Evolutionary conservation across 2,797 vertebrate species (phyloP).

Genomic region (Cyprinella venusta): DNA sequence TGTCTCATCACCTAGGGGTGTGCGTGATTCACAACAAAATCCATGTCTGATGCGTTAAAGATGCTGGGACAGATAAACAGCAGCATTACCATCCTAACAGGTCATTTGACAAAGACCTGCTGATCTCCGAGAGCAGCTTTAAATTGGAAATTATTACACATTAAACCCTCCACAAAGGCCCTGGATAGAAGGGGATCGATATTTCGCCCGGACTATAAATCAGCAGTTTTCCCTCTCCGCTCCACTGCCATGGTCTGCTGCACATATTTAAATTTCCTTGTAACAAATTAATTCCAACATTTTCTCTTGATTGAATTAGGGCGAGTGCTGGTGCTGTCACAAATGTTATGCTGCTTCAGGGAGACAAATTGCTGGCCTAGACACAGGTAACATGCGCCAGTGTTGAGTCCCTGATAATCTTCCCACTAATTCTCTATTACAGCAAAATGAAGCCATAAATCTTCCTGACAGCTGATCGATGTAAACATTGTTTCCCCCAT

Average conservation of each 20-base stretch:
- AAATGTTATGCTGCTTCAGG: slow-evolving; percentile 99
- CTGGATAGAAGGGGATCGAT: slow-evolving; percentile 98
- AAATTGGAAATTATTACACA: slow-evolving; percentile 99
- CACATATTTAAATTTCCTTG: slow-evolving; percentile 99
- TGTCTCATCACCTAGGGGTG: slow-evolving; percentile 86
- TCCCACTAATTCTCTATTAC: slow-evolving; percentile 99
- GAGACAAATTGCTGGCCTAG: slow-evolving; percentile 99
- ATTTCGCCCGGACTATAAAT: slow-evolving; percentile 99
- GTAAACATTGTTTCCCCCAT: slow-evolving; percentile 99
- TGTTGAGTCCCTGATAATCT: slow-evolving; percentile 99
- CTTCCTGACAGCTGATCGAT: slow-evolving; percentile 99
- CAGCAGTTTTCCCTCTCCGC: slow-evolving; percentile 74
- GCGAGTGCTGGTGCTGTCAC: slow-evolving; percentile 99
- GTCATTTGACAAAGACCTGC: slow-evolving; percentile 94
- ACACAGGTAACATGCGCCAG: slow-evolving; percentile 99
- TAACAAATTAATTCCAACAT: slow-evolving; percentile 99
- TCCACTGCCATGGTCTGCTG: slow-evolving; percentile 90
- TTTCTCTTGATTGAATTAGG: slow-evolving; percentile 99
- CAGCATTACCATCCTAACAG: slow-evolving; percentile 95
- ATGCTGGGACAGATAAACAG: slow-evolving; percentile 90
- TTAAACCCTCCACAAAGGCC: slow-evolving; percentile 93
- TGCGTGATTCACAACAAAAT: slow-evolving; percentile 92
- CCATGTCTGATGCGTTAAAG: slow-evolving; percentile 91
- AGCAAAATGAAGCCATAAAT: slow-evolving; percentile 99
- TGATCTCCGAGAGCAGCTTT: slow-evolving; percentile 99